These are phyloP conservation scores for Scaeva pyrastri DNA, from an alignment of 2,888 invertebrate species.

Conservation along the genomic window DNA sequence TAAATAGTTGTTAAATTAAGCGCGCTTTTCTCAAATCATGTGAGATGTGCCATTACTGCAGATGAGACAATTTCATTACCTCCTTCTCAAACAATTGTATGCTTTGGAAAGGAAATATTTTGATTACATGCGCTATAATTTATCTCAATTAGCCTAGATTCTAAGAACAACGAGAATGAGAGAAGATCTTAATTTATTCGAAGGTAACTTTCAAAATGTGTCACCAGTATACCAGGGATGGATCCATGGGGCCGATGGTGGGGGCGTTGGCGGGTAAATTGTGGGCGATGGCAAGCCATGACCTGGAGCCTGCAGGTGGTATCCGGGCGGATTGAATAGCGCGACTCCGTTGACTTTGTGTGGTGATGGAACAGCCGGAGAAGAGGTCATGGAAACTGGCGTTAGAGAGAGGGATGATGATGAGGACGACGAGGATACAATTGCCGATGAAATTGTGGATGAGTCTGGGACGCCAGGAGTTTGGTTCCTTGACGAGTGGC, in stretches of 20 bases:
- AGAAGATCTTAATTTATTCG: slow-evolving; percentile 52
- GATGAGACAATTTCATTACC: neutral
- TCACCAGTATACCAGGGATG: slow-evolving; percentile 84
- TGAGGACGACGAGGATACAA: slow-evolving; percentile 72
- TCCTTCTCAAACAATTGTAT: slow-evolving; percentile 33
- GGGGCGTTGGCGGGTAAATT: slow-evolving; percentile 84
- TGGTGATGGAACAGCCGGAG: slow-evolving; percentile 75
- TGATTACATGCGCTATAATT: slow-evolving; percentile 46
- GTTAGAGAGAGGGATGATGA: slow-evolving; percentile 77
- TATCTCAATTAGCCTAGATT: slow-evolving; percentile 50
- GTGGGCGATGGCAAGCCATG: slow-evolving; percentile 84
- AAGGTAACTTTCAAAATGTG: slow-evolving; percentile 79
- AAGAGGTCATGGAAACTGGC: slow-evolving; percentile 75
- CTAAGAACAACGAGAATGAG: slow-evolving; percentile 67
- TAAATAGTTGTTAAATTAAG: neutral
- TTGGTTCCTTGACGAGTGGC: slow-evolving; percentile 67
- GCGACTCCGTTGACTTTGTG: slow-evolving; percentile 76
- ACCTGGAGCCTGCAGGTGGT: slow-evolving; percentile 76
- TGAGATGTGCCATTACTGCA: neutral
- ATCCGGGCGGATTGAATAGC: slow-evolving; percentile 76
- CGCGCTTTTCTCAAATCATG: neutral
- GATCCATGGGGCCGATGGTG: slow-evolving; percentile 84
- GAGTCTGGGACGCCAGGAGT: slow-evolving; percentile 32
- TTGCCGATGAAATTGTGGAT: slow-evolving; percentile 60
- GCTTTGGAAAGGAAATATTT: slow-evolving; percentile 17